Evolutionary conservation across 2,797 vertebrate genomes (phyloP).

Genomic region (Siniperca scherzeri): DNA sequence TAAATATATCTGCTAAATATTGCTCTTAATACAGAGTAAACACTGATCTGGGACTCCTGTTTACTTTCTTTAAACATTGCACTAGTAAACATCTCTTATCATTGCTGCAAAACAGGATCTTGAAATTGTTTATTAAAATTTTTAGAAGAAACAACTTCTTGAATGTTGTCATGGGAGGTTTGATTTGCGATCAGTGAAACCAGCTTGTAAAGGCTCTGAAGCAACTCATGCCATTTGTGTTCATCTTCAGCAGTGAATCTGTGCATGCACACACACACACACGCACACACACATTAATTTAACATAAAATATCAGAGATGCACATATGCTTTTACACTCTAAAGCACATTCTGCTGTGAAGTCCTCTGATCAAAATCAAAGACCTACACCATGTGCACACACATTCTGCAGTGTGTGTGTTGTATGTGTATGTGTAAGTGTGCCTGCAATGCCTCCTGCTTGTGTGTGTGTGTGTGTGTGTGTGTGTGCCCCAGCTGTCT

Average conservation of each 20-base stretch:
- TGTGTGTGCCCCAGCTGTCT: conserved; percentile 65
- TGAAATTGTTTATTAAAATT: conserved; percentile 4
- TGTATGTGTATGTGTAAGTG: conserved; percentile 15
- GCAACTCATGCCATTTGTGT: conserved; percentile 20
- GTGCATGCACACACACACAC: conserved; percentile 5
- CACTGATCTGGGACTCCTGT: background rate
- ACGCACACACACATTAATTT: conserved; percentile 10
- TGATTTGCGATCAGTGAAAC: conserved; percentile 7
- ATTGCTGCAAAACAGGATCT: conserved; percentile 14
- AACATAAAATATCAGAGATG: conserved; percentile 38
- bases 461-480: conserved; percentile 15
- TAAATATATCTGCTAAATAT: background rate
- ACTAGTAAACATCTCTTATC: conserved; percentile 16
- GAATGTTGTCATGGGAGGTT: conserved; percentile 21
- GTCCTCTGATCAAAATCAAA: conserved; percentile 63
- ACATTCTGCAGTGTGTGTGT: conserved; percentile 29
- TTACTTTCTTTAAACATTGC: conserved; percentile 11
- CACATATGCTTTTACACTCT: conserved; percentile 27
- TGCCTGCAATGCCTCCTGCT: conserved; percentile 9
- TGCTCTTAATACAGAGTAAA: background rate
- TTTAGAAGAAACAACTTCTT: conserved; percentile 13
- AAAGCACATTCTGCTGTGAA: conserved; percentile 36
- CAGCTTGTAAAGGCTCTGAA: conserved; percentile 7
- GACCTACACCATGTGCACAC: conserved; percentile 25
- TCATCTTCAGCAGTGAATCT: conserved; percentile 15